These are phyloP conservation scores for Galaxias olidus DNA, from an alignment of 2,797 vertebrate species.

Conservation along the genomic window DNA sequence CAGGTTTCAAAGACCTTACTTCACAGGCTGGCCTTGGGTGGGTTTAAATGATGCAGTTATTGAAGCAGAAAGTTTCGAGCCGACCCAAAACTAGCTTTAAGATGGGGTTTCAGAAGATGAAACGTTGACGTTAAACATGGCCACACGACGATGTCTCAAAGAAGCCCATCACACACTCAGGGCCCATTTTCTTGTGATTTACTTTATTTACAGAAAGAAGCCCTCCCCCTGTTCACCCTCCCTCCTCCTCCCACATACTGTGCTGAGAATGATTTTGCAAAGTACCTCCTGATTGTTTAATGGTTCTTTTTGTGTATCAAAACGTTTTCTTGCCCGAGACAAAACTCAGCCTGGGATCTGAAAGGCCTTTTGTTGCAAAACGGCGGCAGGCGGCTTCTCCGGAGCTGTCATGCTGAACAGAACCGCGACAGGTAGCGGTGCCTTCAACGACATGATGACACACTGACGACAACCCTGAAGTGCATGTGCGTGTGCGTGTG, in stretches of 20 bases:
- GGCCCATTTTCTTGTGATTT: no score
- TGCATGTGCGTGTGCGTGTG: background rate
- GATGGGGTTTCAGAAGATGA: background rate
- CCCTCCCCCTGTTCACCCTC: no score
- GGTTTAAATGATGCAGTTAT: background rate
- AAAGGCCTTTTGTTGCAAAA: background rate
- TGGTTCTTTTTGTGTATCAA: background rate
- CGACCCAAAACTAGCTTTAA: background rate
- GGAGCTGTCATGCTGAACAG: no score
- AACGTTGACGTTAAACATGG: no score
- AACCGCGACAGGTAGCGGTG: no score
- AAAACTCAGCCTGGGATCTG: background rate
- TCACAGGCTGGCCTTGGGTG: background rate
- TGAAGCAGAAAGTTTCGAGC: background rate
- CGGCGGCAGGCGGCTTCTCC: background rate
- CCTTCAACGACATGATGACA: no score
- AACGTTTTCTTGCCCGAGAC: constrained; percentile 3
- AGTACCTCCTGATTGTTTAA: background rate
- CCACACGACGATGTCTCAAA: no score
- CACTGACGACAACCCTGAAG: no score
- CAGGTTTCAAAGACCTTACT: constrained; percentile 5
- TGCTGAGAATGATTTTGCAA: background rate
- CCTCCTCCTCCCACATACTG: no score
- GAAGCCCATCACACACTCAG: no score
- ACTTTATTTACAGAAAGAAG: no score